phyloP scores from a whole-genome alignment of 2,888 invertebrate species.

The Melanotus villosus region DNA sequence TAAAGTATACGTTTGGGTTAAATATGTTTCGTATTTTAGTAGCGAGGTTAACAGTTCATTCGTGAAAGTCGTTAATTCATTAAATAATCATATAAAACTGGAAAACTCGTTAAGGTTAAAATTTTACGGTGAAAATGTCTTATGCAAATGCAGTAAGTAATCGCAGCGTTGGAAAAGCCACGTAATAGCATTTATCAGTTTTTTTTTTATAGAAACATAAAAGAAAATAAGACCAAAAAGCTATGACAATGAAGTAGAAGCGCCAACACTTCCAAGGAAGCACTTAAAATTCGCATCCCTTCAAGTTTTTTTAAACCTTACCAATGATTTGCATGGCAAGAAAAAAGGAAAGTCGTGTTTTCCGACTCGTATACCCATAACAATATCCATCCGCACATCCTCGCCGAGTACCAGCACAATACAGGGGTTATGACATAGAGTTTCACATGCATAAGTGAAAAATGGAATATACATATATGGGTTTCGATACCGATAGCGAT shows the following conservation, averaged over 20 bases:
- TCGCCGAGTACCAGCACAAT: slow-evolving; percentile 18
- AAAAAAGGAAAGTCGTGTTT: slow-evolving; percentile 42
- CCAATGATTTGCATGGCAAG: slow-evolving; percentile 6
- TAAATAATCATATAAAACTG: not conserved
- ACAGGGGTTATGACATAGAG: slow-evolving; percentile 31
- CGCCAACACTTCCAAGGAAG: not conserved
- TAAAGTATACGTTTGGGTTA: too few relatives aligned
- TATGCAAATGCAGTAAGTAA: not conserved
- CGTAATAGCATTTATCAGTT: slow-evolving; percentile 2
- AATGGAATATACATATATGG: slow-evolving; percentile 41
- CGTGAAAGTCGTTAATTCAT: not conserved
- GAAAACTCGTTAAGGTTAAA: not conserved
- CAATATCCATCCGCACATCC: slow-evolving; percentile 35
- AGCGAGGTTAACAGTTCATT: too few relatives aligned
- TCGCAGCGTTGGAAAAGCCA: not conserved
- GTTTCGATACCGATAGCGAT: slow-evolving; percentile 42
- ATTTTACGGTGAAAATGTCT: not conserved
- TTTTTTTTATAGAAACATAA: slow-evolving; percentile 6
- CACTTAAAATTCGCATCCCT: slow-evolving; percentile 1
- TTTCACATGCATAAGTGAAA: slow-evolving; percentile 43
- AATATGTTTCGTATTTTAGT: too few relatives aligned
- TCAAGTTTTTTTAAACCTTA: not conserved
- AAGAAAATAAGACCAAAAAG: not conserved
- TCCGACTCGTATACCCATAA: slow-evolving; percentile 14
- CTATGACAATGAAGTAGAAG: not conserved